phyloP scores from a whole-genome alignment of 2,113 vertebrate genomes.

The Hassar affinis region DNA sequence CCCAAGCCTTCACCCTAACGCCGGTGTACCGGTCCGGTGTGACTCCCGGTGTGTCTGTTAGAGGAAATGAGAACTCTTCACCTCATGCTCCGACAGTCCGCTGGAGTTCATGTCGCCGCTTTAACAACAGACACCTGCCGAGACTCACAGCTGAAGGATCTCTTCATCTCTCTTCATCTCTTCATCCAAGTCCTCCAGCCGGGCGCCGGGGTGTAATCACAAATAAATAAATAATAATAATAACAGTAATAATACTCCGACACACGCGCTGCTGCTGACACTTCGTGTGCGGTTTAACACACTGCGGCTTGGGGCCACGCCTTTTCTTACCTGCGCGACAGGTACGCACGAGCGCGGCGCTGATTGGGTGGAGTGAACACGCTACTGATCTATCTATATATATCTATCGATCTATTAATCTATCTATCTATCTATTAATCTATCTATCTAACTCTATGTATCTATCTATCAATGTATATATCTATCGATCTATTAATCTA shows the following conservation, averaged over 20 bases:
- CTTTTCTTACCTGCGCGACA: not conserved
- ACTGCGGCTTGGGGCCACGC: not conserved
- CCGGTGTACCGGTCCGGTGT: too few species aligned
- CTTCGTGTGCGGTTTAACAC: not conserved
- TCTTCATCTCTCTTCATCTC: not conserved
- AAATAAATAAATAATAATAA: not conserved
- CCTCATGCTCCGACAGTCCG: conserved; percentile 7
- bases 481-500: too few species aligned
- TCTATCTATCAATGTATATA: too few species aligned
- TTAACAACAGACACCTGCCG: not conserved
- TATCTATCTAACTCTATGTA: too few species aligned
- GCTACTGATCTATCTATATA: too few species aligned
- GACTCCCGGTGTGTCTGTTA: too few species aligned
- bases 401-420: too few species aligned
- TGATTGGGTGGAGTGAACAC: not conserved
- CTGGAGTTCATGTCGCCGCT: not conserved
- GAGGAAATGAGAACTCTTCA: not conserved
- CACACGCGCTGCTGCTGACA: not conserved
- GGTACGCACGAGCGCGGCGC: not conserved
- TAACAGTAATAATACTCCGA: not conserved
- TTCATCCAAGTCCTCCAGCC: not conserved
- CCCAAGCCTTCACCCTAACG: too few species aligned
- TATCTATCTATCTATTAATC: too few species aligned
- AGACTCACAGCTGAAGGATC: not conserved
- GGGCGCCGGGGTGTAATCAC: too few species aligned